Evolutionary conservation across 1,140 invertebrate species (phyloP), one percentile per base, ranked within the genome.

Genomic region (Platyscapa corneri): DNA sequence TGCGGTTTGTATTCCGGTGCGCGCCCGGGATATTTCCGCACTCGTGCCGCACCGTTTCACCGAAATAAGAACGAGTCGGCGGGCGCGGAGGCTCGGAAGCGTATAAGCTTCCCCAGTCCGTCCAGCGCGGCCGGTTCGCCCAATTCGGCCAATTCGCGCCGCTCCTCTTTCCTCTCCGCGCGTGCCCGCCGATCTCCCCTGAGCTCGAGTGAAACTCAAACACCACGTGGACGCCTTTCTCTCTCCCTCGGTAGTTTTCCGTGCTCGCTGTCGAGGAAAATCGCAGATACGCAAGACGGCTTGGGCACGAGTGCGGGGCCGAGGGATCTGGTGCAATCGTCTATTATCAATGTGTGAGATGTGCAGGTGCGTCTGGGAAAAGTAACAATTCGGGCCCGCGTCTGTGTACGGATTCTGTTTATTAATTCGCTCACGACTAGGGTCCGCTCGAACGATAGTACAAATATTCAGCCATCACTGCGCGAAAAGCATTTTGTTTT

Each of bases 1-100:
- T 30, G 64, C 18, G 42, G 56, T 64, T 49, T 77, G 46, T 77
- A 77, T 56, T 20, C 75, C n/a, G 75, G 75, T 42, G 70, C 78
- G 60, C 23, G 60, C 27, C 18, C 27, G 7, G 39, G 30, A 46
- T 84, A 32, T 84, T 76, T 65, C 49, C 49, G 16, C 49, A 2
- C 49, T 18, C 10, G 49, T 18, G 16, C 2, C 18, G 49, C 53
- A 23, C 27, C 42, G 46, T 76, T 76, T 53, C 3, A 3, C n/a
- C 46, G 46, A 53, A 76, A 76, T 76, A 34, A 53, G 75, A 53
- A 76, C 42, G 46, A 60, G 30, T 56, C 46, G 6, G n/a, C n/a
- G n/a, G 42, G 42, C 42, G 5, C 42, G 42, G 42, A 46, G 42
- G 74, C 46, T 30, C 23, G 27, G 42, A 20, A 76, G 46, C 46